Evolutionary conservation across 2,113 vertebrate species (phyloP).

Genomic region (Pholis gunnellus): DNA sequence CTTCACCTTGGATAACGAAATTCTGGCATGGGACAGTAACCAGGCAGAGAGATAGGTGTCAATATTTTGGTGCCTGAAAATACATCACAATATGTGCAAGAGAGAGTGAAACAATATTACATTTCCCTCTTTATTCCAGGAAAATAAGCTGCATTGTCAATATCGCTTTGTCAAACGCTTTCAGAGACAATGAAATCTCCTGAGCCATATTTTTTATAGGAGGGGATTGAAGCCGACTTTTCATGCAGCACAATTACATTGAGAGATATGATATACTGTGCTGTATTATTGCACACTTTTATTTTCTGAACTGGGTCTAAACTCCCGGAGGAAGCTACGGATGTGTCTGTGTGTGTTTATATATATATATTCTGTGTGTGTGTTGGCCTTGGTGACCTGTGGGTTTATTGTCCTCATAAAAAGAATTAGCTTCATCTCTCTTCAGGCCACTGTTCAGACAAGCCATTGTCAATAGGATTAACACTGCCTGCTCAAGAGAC

Average conservation of each 20-base stretch:
- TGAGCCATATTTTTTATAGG: constrained; percentile 39
- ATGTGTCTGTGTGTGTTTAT: constrained; percentile 25
- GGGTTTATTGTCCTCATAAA: constrained; percentile 63
- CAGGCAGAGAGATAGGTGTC: constrained; percentile 49
- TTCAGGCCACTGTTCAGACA: constrained; percentile 63
- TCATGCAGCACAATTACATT: constrained; percentile 58
- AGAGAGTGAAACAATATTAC: constrained; percentile 67
- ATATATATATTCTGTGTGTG: constrained; percentile 29
- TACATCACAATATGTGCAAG: constrained; percentile 62
- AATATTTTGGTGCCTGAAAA: constrained; percentile 59
- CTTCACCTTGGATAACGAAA: constrained; percentile 49
- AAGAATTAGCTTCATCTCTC: constrained; percentile 70
- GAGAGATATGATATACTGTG: constrained; percentile 56
- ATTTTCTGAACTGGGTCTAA: constrained; percentile 21
- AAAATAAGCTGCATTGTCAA: constrained; percentile 66
- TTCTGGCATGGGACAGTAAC: constrained; percentile 53
- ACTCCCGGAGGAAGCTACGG: constrained; percentile 28
- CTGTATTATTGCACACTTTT: constrained; percentile 43
- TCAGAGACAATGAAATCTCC: constrained; percentile 67
- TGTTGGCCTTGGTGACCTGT: constrained; percentile 49
- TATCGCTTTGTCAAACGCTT: constrained; percentile 69
- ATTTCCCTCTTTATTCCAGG: constrained; percentile 58
- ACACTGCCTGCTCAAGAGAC: constrained; percentile 53
- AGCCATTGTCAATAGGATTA: constrained; percentile 68
- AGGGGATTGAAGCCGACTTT: constrained; percentile 51